Evolutionary conservation across 2,797 vertebrate species (phyloP), one percentile per base, ranked within the genome.

Genomic region (Poeciliopsis paucimaculata): DNA sequence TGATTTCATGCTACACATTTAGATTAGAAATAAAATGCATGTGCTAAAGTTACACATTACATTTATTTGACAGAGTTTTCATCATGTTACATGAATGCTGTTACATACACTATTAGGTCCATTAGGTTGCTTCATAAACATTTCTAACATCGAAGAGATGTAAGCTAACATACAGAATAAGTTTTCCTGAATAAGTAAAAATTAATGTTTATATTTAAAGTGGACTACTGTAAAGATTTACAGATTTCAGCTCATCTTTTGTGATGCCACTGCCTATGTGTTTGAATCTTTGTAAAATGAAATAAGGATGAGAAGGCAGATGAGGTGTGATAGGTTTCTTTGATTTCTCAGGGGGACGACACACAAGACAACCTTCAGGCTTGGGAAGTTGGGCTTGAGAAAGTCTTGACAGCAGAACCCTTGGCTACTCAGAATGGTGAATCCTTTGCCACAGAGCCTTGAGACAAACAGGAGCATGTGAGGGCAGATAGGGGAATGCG

Each of bases 401-500:
- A 87, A 92, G 78, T 81, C 85, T 90, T 91, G 90, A 93, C 91
- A 93, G 90, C 84, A 90, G 86, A 91, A 87, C 91, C 89, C 82
- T 82, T 86, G 85, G 91, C 90, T 77, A 86, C 79, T n/a, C 73
- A 85, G 81, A 89, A 80, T 77, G 85, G 85, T 73, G 86, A 75
- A 83, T 90, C 81, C 57, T 87, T 90, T 51, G 72, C 81, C 80
- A 49, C 70, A 28, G 83, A 16, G 53, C 84, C 81, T 76, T n/a
- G 78, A 89, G 84, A 88, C 83, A 87, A 75, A 87, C 72, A 70
- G 60, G 81, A 46, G 73, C 77, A 70, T 41, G 77, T 20, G 71
- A 79, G 74, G 41, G 51, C 71, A 77, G 79, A 86, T 77, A 82
- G 83, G 85, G 71, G 72, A 82, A 75, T 51, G 76, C 81, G 76